Conservation (phyloP, 2,797 vertebrate species). For the Brotula barbata region DNA sequence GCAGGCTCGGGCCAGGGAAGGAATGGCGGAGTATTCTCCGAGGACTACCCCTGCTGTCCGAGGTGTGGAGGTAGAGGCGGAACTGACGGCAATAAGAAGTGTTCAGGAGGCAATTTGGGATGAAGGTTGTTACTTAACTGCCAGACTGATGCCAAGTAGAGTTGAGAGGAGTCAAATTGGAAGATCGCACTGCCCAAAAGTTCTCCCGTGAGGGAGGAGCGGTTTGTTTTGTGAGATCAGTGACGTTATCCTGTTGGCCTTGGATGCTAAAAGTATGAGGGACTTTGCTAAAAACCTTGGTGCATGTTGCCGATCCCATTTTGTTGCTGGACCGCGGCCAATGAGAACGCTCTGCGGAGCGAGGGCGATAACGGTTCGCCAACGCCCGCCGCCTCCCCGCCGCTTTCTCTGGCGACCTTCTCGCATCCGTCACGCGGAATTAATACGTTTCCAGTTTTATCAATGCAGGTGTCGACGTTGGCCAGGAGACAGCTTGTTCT, state of each 20-base stretch:
- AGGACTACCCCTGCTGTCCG: slow-evolving; percentile 39
- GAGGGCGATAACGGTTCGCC: background rate
- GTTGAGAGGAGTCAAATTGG: slow-evolving; percentile 37
- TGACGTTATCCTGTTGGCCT: slow-evolving; percentile 31
- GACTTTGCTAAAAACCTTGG: slow-evolving; percentile 33
- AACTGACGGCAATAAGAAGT: slow-evolving; percentile 49
- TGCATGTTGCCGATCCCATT: slow-evolving; percentile 17
- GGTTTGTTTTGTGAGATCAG: slow-evolving; percentile 31
- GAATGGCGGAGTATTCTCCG: slow-evolving; percentile 56
- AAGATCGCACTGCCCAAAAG: slow-evolving; percentile 10
- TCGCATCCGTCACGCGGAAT: no score
- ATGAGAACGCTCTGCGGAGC: slow-evolving; percentile 13
- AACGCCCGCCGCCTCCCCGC: no score
- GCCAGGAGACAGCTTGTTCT: no score
- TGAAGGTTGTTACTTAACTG: slow-evolving; percentile 47
- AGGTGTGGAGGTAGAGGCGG: slow-evolving; percentile 26
- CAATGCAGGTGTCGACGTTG: no score
- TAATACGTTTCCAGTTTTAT: no score
- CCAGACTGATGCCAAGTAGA: slow-evolving; percentile 43
- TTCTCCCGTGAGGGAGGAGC: slow-evolving; percentile 15
- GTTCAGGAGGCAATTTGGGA: slow-evolving; percentile 38
- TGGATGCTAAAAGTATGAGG: slow-evolving; percentile 37
- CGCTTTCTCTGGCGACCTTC: no score
- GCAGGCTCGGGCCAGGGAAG: slow-evolving; percentile 49
- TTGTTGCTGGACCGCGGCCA: slow-evolving; percentile 19